Percentiles rank a stretch among this genome's conserved stretches.
Evolutionary conservation across 2,113 vertebrate species (phyloP).

Genomic region (Sarotherodon lohbergeri): DNA sequence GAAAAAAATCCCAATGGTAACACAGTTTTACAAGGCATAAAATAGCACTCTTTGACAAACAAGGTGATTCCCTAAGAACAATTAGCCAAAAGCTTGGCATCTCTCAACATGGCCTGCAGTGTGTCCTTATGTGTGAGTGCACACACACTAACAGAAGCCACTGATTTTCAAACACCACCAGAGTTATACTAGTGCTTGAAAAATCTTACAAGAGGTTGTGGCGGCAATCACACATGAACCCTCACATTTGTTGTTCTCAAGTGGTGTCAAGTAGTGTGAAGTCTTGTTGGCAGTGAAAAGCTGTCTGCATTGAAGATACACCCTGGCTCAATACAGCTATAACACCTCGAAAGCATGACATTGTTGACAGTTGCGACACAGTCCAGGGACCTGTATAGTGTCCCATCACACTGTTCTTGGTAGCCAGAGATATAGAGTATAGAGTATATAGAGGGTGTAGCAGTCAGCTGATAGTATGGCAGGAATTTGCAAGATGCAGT

Average conservation of each 20-base stretch:
- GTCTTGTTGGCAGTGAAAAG: conserved; percentile 16
- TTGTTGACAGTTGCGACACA: conserved; percentile 10
- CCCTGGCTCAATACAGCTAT: background rate
- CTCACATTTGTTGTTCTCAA: background rate
- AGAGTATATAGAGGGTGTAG: background rate
- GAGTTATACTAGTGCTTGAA: background rate
- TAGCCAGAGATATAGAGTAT: background rate
- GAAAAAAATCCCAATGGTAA: background rate
- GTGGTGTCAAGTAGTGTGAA: background rate
- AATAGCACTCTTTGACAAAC: background rate
- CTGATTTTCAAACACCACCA: background rate
- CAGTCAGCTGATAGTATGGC: background rate
- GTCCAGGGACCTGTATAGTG: background rate
- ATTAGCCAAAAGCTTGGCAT: background rate
- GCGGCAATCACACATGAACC: background rate
- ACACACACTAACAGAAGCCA: background rate
- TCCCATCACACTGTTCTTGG: background rate
- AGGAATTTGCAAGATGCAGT: background rate
- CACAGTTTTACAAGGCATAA: background rate
- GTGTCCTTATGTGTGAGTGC: background rate
- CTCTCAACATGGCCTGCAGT: background rate
- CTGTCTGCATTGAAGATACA: conserved; percentile 24
- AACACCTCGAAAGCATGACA: conserved; percentile 11
- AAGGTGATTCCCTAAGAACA: background rate
- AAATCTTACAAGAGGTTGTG: background rate